Conservation (phyloP, 2,113 vertebrate species). For the Campylorhamphus procurvoides region DNA sequence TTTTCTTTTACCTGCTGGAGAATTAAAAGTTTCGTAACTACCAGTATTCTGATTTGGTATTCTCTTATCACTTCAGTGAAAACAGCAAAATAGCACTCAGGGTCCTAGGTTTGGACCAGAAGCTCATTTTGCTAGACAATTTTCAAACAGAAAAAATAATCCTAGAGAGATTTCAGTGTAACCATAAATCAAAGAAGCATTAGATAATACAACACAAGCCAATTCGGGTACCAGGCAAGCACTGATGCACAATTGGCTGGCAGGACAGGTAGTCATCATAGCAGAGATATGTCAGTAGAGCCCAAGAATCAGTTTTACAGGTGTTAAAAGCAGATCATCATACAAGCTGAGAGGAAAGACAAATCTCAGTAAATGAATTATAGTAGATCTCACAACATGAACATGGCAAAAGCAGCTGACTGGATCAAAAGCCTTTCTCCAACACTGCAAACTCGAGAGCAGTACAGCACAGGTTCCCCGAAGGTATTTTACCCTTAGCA, state of each 20-base stretch:
- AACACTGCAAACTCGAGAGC: not conserved
- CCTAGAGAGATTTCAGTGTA: not conserved
- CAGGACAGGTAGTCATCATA: not conserved
- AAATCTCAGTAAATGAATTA: not conserved
- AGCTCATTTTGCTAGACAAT: not conserved
- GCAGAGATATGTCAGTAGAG: not conserved
- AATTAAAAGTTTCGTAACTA: not conserved
- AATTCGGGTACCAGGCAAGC: not conserved
- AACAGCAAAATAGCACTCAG: not conserved
- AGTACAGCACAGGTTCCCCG: not conserved
- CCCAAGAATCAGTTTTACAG: not conserved
- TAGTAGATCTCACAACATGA: not conserved
- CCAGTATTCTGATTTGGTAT: not conserved
- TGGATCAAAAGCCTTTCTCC: not conserved
- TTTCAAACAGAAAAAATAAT: not conserved
- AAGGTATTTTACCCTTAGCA: not conserved
- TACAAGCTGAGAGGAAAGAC: not conserved
- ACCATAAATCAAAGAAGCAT: not conserved
- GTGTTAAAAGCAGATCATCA: not conserved
- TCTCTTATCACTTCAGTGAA: not conserved
- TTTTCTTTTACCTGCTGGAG: not conserved
- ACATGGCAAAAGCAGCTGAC: not conserved
- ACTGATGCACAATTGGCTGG: not conserved
- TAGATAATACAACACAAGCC: not conserved
- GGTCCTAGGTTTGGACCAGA: not conserved